phyloP scores from a whole-genome alignment of 2,113 vertebrate genomes.

The Oreocharis arfaki region DNA sequence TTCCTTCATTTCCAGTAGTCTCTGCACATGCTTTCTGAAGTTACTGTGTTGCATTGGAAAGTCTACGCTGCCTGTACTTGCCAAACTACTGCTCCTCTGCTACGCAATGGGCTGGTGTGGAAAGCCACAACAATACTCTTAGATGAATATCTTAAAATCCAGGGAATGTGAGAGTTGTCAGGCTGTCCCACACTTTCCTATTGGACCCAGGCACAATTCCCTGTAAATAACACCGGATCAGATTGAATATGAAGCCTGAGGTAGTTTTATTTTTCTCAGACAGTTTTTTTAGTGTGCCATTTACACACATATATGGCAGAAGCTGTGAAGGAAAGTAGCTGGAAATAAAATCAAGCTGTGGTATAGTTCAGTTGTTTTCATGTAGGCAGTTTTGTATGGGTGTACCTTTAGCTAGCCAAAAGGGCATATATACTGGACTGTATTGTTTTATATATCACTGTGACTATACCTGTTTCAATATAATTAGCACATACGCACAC shows the following conservation, averaged over 20 bases:
- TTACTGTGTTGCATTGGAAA: not conserved
- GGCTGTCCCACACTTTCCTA: not conserved
- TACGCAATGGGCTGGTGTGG: rapidly evolving
- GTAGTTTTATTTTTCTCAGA: not conserved
- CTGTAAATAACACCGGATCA: not conserved
- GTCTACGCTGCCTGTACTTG: not conserved
- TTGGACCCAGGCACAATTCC: not conserved
- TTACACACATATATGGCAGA: not conserved
- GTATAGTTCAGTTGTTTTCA: not conserved
- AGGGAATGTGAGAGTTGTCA: not conserved
- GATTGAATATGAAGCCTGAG: not conserved
- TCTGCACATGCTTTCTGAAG: not conserved
- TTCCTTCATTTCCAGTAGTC: not conserved
- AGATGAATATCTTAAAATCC: not conserved
- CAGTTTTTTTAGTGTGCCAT: not conserved
- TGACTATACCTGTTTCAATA: not conserved
- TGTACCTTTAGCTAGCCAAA: not conserved
- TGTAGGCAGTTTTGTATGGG: not conserved
- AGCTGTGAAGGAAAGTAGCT: not conserved
- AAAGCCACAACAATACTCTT: not conserved
- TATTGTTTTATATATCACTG: not conserved
- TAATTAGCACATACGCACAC: not conserved
- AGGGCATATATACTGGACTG: not conserved
- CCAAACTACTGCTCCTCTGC: not conserved
- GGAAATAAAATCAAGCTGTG: not conserved